Evolutionary conservation across 2,888 invertebrate genomes (phyloP), one percentile per base, ranked within the genome.

Genomic region (Meghimatium bilineatum): DNA sequence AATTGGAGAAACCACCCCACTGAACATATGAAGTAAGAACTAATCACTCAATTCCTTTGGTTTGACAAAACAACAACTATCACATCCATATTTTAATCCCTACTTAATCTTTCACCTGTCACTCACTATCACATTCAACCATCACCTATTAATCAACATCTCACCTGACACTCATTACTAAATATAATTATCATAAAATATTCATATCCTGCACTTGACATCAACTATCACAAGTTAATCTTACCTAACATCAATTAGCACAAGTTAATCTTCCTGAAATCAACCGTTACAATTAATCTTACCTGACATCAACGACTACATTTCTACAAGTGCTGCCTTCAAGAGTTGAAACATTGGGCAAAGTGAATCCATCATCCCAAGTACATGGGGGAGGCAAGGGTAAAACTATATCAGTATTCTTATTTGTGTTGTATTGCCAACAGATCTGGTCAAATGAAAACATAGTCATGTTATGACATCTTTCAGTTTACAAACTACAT

Each of bases 291-390:
- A 86, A 92, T 91, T 6, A n/a, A 5, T n/a, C 63, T 63, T 12
- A 71, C 71, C 71, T 71, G 38, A 93, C 92, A 69, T 90, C 89
- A 26, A 93, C 83, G 0, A 92, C 92, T 29, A 88, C 89, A 86
- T 93, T 91, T 6, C 84, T 32, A 83, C 93, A 93, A 8, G 60
- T 78, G 1, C 26, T 69, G 1, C 75, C 78, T 26, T 84, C 79
- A 44, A 86, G 79, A 2, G 72, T 66, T 0, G 92, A 92, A 6
- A 78, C 67, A 10, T 87, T 86, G 0, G 91, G 90, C 20, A 78
- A 66, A 0, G 87, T 88, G 56, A 76, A 89, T 1, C 90, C 88
- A 82, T 88, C 85, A 79, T 92, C 91, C 80, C 86, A 89, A 0
- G 84, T 0, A 88, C 91, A 92, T 26, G 88, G 77, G 1, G 85